Conservation (phyloP, 2,888 invertebrate genomes). For the Tenthredo livida region DNA sequence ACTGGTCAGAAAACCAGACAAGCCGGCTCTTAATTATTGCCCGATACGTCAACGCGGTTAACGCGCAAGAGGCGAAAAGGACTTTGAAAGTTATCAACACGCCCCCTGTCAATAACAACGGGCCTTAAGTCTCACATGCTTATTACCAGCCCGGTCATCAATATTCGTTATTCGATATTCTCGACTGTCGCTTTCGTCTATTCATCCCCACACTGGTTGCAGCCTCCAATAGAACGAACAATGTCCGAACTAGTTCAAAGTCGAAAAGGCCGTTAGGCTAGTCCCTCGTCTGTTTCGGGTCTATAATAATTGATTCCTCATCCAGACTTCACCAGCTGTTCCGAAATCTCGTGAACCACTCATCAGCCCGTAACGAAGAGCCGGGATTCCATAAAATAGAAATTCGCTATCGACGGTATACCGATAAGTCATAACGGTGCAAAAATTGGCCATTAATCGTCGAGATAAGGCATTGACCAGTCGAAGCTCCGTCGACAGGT, state of each 20-base stretch:
- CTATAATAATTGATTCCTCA: not conserved
- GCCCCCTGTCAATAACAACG: conserved; percentile 60
- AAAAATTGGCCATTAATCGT: not conserved
- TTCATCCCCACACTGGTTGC: conserved; percentile 15
- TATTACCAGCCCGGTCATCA: conserved; percentile 55
- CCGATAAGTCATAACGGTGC: not conserved
- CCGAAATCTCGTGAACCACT: not conserved
- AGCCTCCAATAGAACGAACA: not conserved
- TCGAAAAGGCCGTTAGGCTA: not conserved
- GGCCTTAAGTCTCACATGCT: conserved; percentile 55
- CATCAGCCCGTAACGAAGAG: not conserved
- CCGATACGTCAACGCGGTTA: conserved; percentile 48
- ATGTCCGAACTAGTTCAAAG: conserved; percentile 32
- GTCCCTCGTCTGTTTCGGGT: not conserved
- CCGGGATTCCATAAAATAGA: not conserved
- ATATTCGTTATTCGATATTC: conserved; percentile 51
- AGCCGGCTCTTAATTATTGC: conserved; percentile 53
- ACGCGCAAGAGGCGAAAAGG: conserved; percentile 48
- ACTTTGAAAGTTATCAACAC: conserved; percentile 55
- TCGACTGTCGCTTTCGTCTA: conserved; percentile 35
- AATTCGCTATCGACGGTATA: not conserved
- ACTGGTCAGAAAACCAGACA: conserved; percentile 43
- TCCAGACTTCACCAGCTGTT: not conserved
- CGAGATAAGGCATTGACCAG: not conserved
- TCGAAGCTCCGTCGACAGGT: not conserved